These are phyloP conservation scores for Porites rus DNA, from an alignment of 92 coral and sea anemone species.

Conservation along the genomic window DNA sequence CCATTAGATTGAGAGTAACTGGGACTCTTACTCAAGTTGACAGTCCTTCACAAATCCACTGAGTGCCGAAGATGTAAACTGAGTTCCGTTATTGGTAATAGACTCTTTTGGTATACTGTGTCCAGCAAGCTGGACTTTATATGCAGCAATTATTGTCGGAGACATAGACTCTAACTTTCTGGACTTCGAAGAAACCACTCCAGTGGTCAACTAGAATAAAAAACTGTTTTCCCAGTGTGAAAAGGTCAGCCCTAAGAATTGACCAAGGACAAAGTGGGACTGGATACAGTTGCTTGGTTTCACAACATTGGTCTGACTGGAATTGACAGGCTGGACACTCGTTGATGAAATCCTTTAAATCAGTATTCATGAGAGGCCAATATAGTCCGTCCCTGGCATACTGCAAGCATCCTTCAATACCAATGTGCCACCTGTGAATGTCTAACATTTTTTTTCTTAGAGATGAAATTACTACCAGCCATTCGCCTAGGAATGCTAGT, in stretches of 20 bases:
- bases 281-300: slow-evolving; percentile 16
- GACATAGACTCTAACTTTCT: slow-evolving; percentile 37
- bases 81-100: slow-evolving; percentile 18
- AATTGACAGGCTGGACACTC: slow-evolving; percentile 41
- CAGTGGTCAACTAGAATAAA: slow-evolving; percentile 49
- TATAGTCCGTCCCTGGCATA: slow-evolving; percentile 60
- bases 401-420: slow-evolving; percentile 47
- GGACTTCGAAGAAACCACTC: slow-evolving; percentile 51
- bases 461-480: slow-evolving; percentile 22
- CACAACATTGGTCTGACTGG: slow-evolving; percentile 52
- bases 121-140: slow-evolving; percentile 47
- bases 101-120: slow-evolving; percentile 41
- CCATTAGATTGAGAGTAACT: not conserved
- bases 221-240: slow-evolving; percentile 49
- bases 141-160: slow-evolving; percentile 11
- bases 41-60: slow-evolving; percentile 17
- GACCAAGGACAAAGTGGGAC: slow-evolving; percentile 40
- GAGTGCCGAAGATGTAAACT: slow-evolving; percentile 13
- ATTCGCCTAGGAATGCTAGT: slow-evolving; percentile 25
- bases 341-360: slow-evolving; percentile 49
- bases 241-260: slow-evolving; percentile 45
- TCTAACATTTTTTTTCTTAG: not conserved
- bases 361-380: slow-evolving; percentile 58
- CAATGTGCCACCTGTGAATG: slow-evolving; percentile 37
- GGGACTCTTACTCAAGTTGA: slow-evolving; percentile 2